These are phyloP conservation scores for Neoaliturus tenellus DNA, from an alignment of 2,888 invertebrate species.

Conservation along the genomic window DNA sequence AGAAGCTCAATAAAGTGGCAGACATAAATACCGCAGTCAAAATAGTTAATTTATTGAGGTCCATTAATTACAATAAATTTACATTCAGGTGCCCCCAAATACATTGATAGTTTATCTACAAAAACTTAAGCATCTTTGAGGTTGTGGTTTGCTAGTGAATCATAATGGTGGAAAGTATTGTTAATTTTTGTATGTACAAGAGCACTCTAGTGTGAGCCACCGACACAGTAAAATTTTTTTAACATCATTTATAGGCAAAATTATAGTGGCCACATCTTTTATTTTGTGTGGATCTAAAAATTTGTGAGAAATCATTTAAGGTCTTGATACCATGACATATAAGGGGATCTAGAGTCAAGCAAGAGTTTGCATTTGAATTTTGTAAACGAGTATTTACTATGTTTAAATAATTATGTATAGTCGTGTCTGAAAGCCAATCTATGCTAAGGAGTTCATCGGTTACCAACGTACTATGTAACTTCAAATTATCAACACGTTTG, in stretches of 20 bases:
- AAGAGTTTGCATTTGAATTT: neutral
- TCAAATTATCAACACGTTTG: too few relatives aligned
- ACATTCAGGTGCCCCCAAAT: neutral
- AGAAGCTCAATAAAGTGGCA: neutral
- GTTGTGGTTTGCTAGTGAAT: neutral
- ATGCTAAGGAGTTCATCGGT: neutral
- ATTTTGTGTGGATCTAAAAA: neutral
- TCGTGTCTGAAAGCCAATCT: neutral
- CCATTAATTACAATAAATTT: neutral
- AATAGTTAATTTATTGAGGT: neutral
- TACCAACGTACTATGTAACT: too few relatives aligned
- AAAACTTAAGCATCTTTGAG: neutral
- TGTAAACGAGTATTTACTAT: neutral
- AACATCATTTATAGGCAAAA: neutral
- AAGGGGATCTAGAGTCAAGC: neutral
- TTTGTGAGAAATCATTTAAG: neutral
- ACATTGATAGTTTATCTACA: neutral
- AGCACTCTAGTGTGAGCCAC: slow-evolving; percentile 13
- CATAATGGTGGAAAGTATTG: neutral
- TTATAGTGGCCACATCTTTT: neutral
- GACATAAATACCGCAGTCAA: neutral
- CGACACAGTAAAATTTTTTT: neutral
- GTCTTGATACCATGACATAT: neutral
- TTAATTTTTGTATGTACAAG: neutral
- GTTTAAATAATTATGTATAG: neutral